A percentile compares a stretch with the other conserved stretches of the same genome.
Conservation (phyloP, 1,140 invertebrate genomes). For the Drosophila pseudoananassae region DNA sequence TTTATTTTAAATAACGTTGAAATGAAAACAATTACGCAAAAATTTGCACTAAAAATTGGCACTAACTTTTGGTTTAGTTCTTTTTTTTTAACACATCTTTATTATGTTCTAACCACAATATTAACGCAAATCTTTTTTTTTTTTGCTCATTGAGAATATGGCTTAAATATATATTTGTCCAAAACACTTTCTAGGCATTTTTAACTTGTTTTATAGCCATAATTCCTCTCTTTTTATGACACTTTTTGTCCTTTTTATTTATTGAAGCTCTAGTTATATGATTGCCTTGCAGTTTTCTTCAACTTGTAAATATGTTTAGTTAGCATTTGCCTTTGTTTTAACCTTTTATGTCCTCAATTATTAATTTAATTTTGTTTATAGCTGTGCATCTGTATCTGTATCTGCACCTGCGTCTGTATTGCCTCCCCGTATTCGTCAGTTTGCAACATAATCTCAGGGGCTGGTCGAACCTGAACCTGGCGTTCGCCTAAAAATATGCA, state of each 20-base stretch:
- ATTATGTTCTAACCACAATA: slow-evolving; percentile 56
- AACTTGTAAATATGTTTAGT: slow-evolving; percentile 58
- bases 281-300: slow-evolving; percentile 83
- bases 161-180: slow-evolving; percentile 76
- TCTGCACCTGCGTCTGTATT: slow-evolving; percentile 10
- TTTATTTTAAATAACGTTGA: slow-evolving; percentile 52
- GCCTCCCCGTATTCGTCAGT: slow-evolving; percentile 11
- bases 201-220: slow-evolving; percentile 49
- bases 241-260: slow-evolving; percentile 61
- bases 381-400: neutral
- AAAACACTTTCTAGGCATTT: slow-evolving; percentile 65
- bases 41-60: slow-evolving; percentile 82
- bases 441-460: slow-evolving; percentile 41
- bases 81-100: slow-evolving; percentile 37
- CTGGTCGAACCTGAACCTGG: slow-evolving; percentile 28
- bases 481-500: slow-evolving; percentile 46
- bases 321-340: slow-evolving; percentile 40
- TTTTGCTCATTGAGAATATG: slow-evolving; percentile 43
- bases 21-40: slow-evolving; percentile 66
- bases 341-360: slow-evolving; percentile 35
- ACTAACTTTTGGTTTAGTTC: slow-evolving; percentile 66
- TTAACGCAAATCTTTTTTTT: slow-evolving; percentile 62
- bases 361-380: slow-evolving; percentile 17
- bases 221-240: slow-evolving; percentile 49
- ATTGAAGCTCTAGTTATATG: slow-evolving; percentile 84